phyloP scores from a whole-genome alignment of 2,113 vertebrate species.

The Rhinopomastus cyanomelas region DNA sequence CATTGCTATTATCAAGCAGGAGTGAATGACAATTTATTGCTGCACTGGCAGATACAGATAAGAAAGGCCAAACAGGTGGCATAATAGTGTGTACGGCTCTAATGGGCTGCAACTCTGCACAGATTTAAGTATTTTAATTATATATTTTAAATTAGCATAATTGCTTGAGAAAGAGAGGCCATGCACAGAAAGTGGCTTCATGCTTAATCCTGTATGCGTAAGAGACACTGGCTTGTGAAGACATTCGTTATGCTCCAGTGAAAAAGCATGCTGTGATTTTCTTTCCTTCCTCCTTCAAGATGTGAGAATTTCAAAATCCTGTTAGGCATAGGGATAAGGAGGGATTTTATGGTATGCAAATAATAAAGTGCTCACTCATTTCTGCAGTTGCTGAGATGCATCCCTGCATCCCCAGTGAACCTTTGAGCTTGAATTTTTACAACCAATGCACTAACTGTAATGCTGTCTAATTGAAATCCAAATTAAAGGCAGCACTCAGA shows the following conservation, averaged over 20 bases:
- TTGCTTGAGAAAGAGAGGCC: not conserved
- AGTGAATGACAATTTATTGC: not conserved
- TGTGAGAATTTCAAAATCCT: not conserved
- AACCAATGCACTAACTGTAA: rapidly evolving
- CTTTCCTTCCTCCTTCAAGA: not conserved
- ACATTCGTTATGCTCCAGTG: not conserved
- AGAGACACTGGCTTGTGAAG: not conserved
- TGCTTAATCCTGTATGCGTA: not conserved
- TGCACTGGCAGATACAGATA: not conserved
- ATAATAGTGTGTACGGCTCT: no score
- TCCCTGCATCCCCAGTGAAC: not conserved
- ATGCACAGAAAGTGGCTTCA: not conserved
- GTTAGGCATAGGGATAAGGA: not conserved
- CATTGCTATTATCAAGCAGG: not conserved
- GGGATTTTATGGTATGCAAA: not conserved
- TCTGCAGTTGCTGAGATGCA: not conserved
- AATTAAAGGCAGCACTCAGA: not conserved
- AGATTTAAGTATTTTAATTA: not conserved
- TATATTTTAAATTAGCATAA: not conserved
- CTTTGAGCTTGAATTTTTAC: not conserved
- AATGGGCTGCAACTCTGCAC: not conserved
- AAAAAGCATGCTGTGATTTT: not conserved
- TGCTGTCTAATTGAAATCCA: rapidly evolving
- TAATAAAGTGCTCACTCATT: not conserved
- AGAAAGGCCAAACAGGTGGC: not conserved